Base-by-base conservation (phyloP, 1,140 invertebrate species). In the Scaptomyza pallida region DNA sequence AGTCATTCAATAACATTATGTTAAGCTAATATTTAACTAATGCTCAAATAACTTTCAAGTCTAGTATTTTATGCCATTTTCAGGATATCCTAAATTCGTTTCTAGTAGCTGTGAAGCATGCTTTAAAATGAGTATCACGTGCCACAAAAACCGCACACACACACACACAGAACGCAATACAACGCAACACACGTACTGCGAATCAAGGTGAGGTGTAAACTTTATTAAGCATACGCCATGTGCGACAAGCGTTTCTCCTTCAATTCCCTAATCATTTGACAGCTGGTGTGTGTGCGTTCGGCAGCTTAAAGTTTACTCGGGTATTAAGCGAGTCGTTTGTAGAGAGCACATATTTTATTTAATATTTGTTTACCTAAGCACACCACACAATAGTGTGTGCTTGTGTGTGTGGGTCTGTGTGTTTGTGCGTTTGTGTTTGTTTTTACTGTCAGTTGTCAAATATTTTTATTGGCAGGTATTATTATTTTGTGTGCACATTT, bases 401-500 rank as follows among this genome's bases (percentile, higher is more conserved):
- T 9, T 16, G 43, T 35, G 23, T 16, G 26, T 30, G 47, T 37
- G 30, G 17, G 30, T 48, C 21, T 55, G 33, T 56, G 17, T 54
- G 15, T 70, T 48, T 48, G 50, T 13, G 57, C 44, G 69, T 21
- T 37, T 51, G 80, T 85, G 81, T 85, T 85, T 85, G 60, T 75
- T 71, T 85, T 77, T 75, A 78, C 77, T 86, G 81, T 86, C 81
- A 86, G 77, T 81, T 85, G 81, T 85, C 81, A 86, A 85, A 86
- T 85, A 85, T 85, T 85, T 85, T 85, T 85, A 85, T 85, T 85
- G 81, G 81, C 81, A 85, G 81, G 81, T 86, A 85, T 86, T 65
- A 71, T 71, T 85, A 85, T 85, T 86, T 80, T 86, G 77, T 81
- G 77, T 81, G 79, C 81, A 75, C 69, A 75, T 81, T 75, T 86